Conservation (phyloP, 2,113 vertebrate species). For the Prolemur simus region DNA sequence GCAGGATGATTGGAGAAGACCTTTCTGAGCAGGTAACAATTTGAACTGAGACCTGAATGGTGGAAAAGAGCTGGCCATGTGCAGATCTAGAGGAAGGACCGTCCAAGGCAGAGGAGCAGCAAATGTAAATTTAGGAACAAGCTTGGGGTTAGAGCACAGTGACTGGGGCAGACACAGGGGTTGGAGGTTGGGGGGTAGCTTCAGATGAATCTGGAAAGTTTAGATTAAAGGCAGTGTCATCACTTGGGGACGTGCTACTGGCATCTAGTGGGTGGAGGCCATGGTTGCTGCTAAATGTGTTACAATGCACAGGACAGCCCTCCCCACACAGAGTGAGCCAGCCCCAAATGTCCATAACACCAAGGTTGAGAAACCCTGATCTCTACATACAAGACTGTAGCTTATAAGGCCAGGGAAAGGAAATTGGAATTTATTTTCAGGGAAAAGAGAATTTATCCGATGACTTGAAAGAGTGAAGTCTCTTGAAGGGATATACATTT, state of each 20-base stretch:
- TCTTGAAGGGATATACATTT: background rate
- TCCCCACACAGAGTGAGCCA: background rate
- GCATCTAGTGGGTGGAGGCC: background rate
- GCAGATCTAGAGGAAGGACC: background rate
- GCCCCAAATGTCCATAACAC: background rate
- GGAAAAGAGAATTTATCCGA: background rate
- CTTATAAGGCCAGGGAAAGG: background rate
- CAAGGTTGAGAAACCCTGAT: background rate
- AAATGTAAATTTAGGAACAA: background rate
- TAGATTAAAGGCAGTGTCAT: background rate
- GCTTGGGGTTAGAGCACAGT: background rate
- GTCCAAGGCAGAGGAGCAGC: background rate
- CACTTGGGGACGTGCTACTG: background rate
- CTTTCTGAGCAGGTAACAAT: background rate
- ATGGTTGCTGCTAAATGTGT: background rate
- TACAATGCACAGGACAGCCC: too few relatives aligned
- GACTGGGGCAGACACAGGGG: too few relatives aligned
- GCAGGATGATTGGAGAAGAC: background rate
- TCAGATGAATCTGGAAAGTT: background rate
- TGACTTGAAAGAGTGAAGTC: background rate
- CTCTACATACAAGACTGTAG: background rate
- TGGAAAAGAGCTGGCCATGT: background rate
- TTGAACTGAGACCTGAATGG: background rate
- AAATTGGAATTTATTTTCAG: background rate
- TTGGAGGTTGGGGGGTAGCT: background rate